A percentile compares a stretch with the other conserved stretches of the same genome.
Conservation (phyloP, 2,888 invertebrate species). For the Seira sanloemensis region DNA sequence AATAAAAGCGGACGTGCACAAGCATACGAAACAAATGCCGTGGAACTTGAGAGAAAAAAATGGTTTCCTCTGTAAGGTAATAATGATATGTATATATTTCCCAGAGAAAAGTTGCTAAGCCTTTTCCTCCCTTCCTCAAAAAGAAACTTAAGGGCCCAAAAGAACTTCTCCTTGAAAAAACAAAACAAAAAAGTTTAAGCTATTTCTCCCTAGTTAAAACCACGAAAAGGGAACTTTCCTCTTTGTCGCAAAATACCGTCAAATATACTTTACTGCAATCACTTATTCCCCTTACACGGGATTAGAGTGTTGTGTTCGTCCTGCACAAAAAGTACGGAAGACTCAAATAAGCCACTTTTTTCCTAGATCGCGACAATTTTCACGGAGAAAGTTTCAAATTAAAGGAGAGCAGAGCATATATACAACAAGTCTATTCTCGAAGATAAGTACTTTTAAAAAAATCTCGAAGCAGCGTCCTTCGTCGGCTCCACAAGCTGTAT, state of each 20-base stretch:
- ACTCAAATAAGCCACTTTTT: background rate
- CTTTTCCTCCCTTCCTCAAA: background rate
- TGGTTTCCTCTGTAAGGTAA: background rate
- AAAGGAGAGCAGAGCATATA: no score
- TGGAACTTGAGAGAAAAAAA: background rate
- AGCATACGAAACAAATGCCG: background rate
- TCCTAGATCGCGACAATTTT: background rate
- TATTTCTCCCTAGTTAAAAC: conserved; percentile 18
- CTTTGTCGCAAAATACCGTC: conserved; percentile 52
- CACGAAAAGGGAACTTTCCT: conserved; percentile 35
- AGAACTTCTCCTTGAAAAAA: conserved; percentile 15
- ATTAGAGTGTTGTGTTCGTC: conserved; percentile 21
- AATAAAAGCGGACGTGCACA: background rate
- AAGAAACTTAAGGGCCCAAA: background rate
- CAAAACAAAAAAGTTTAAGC: conserved; percentile 11
- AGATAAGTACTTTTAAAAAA: no score
- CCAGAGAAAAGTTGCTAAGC: background rate
- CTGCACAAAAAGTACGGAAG: background rate
- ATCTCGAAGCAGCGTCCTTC: no score
- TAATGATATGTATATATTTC: conserved; percentile 23
- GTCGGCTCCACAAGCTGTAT: no score
- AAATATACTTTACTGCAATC: conserved; percentile 53
- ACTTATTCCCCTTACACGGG: conserved; percentile 40
- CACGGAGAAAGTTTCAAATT: no score
- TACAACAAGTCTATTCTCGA: no score